Evolutionary conservation across 2,888 invertebrate species (phyloP), one percentile per base, ranked within the genome.

Genomic region (Leptogaster cylindrica): DNA sequence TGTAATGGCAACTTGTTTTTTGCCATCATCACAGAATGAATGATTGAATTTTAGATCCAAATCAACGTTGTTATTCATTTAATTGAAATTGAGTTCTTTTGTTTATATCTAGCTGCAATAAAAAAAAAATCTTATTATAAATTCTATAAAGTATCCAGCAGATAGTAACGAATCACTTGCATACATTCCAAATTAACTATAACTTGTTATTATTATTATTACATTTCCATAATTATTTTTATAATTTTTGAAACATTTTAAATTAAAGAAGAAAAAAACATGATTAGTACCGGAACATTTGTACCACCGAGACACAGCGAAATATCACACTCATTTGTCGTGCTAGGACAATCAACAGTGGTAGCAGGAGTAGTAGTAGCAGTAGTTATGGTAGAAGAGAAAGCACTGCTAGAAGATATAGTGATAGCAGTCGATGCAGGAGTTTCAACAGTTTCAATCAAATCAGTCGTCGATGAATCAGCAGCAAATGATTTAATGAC

Each of bases 261-360:
- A 1, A 20, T 50, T 39, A n/a, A n/a, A 39, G 5, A 25, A 50
- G 31, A 52, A 65, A 39, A 20, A 20, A 64, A 41, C 48, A 46
- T 27, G 33, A 83, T 84, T 84, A 84, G 83, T 85, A 85, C 85
- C 85, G 84, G 84, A 79, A 83, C 82, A 71, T 71, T 71, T 71
- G 74, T 73, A 70, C 67, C 72, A 72, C 68, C 72, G 68, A 70
- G 72, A 65, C 73, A 72, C 70, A 75, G 68, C 69, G 73, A 72
- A 73, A 73, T 73, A 72, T 72, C 70, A 72, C 71, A 71, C 71
- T 71, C 72, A 66, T 81, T 82, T 28, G 81, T 81, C 65, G 74
- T 48, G 82, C 82, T 74, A 82, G 80, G 68, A 82, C 82, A 39
- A 83, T 76, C 71, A 79, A 76, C 71, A 79, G 68, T 69, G 68